phyloP scores from a whole-genome alignment of 2,888 invertebrate species.

The Lochmaea crataegi region DNA sequence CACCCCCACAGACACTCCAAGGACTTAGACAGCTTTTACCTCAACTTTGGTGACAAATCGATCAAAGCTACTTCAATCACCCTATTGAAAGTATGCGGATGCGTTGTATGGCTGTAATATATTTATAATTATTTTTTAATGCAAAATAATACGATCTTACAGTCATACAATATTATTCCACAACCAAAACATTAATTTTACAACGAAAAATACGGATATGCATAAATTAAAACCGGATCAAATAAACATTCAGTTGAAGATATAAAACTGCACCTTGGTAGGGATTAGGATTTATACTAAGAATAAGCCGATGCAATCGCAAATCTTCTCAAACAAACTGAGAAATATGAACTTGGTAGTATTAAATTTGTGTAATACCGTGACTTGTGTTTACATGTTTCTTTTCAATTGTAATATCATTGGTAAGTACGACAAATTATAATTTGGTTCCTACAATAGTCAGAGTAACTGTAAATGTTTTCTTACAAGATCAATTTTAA shows the following conservation, averaged over 20 bases:
- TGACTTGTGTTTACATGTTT: neutral
- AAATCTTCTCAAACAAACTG: neutral
- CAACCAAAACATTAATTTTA: neutral
- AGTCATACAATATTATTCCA: too few species aligned
- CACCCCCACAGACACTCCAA: too few species aligned
- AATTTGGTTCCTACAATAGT: too few species aligned
- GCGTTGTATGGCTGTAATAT: too few species aligned
- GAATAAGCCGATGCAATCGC: neutral
- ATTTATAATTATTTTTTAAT: too few species aligned
- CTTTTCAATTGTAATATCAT: neutral
- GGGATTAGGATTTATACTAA: neutral
- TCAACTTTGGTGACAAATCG: too few species aligned
- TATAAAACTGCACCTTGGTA: neutral
- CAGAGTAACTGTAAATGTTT: too few species aligned
- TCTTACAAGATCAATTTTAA: too few species aligned
- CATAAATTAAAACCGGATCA: neutral
- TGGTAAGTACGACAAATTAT: neutral
- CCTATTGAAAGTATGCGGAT: too few species aligned
- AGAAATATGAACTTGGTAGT: slow-evolving; percentile 4
- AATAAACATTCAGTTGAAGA: neutral
- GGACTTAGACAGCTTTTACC: too few species aligned
- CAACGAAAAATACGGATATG: neutral
- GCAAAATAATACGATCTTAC: too few species aligned
- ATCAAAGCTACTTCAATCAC: too few species aligned
- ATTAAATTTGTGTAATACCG: slow-evolving; percentile 7